Evolutionary conservation across 30 jellyfish, hydroid and myxozoan species (phyloP).

Genomic region (Chrysaora quinquecirrha): DNA sequence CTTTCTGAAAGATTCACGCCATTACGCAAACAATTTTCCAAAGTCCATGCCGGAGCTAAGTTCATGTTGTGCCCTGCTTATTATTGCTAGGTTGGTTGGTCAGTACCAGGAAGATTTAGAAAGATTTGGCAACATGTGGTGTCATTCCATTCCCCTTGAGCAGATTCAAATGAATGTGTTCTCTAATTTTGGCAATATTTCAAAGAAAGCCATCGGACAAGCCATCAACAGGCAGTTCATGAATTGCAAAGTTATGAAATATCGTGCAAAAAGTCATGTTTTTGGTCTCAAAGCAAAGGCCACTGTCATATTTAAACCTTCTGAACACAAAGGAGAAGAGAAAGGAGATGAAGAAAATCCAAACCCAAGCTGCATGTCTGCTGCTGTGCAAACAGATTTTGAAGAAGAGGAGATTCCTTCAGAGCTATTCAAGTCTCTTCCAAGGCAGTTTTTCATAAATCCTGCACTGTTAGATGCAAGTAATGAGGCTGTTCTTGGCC

Average conservation of each 20-base stretch:
- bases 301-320: background rate
- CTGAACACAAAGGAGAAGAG: background rate
- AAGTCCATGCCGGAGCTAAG: no score
- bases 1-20: no score
- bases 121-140: background rate
- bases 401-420: background rate
- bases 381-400: background rate
- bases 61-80: conserved; percentile 1
- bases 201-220: background rate
- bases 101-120: background rate
- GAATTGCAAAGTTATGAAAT: background rate
- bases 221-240: background rate
- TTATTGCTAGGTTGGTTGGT: background rate
- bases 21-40: no score
- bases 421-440: background rate
- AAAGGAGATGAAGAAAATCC: background rate
- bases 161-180: background rate
- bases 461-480: background rate
- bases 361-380: background rate
- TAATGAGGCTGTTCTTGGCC: background rate
- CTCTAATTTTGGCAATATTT: background rate
- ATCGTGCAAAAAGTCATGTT: background rate
- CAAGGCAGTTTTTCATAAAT: background rate
- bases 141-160: background rate
- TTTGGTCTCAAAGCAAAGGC: background rate